Evolutionary conservation across 2,888 invertebrate species (phyloP), one percentile per base, ranked within the genome.

Genomic region (Leptura quadrifasciata): DNA sequence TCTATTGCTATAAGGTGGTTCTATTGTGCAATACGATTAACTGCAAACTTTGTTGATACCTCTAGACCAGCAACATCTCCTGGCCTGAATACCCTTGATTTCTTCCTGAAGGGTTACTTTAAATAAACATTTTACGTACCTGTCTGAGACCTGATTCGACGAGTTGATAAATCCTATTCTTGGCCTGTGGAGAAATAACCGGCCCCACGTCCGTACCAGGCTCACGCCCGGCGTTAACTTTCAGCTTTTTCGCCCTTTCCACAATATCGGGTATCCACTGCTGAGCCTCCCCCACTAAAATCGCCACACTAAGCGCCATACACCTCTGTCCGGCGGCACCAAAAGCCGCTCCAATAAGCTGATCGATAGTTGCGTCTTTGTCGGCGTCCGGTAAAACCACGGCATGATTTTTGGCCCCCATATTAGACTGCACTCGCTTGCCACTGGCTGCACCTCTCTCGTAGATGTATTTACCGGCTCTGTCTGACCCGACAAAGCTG

Each of bases 381-480:
- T 98, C 98, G 0, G 99, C 99, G 89, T 99, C 99, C 0, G 98
- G 95, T 93, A 99, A 93, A 55, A 99, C 93, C 15, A 99, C 94
- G 57, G 98, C 99, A 89, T 99, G 99, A 90, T 99, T 99, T 90
- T 99, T 99, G 4, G 99, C 99, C 12, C 99, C 99, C 97, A 99
- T 97, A 89, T 99, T 99, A 82, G 97, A 96, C 90, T 99, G 99
- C 0, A 99, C 94, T 27, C 96, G 91, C 87, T 95, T 95, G 85
- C 99, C 99, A 86, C 95, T 95, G 78, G 94, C 94, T 1, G 96
- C 95, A 65, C 98, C 97, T 78, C 97, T 92, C 83, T 95, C 94
- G 89, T 99, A 99, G 86, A 99, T 99, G 88, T 99, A 96, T 88
- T 95, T 95, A 35, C 99, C 98, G 61, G 99, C 99, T 82, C 93